phyloP scores from a whole-genome alignment of 2,113 vertebrate species.

The Phylloscopus trochiloides region DNA sequence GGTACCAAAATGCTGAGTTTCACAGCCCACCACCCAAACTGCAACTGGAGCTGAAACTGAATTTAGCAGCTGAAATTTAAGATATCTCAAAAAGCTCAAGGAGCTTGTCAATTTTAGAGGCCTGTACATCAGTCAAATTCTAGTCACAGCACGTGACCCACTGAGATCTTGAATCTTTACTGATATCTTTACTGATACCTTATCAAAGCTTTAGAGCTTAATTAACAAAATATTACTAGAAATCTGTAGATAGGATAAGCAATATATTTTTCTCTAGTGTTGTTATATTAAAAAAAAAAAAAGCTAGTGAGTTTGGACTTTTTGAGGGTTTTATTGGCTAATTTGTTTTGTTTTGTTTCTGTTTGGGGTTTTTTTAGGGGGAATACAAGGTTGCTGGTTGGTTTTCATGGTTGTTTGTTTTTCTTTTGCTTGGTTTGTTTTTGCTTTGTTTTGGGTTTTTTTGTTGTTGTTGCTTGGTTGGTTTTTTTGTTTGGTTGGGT shows the following conservation, averaged over 20 bases:
- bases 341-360: not conserved
- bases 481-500: too few species aligned
- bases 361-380: rapidly evolving
- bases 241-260: not conserved
- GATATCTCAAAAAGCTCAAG: not conserved
- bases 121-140: not conserved
- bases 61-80: not conserved
- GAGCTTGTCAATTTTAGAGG: not conserved
- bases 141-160: not conserved
- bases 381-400: rapidly evolving
- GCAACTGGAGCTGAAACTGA: not conserved
- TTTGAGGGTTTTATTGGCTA: rapidly evolving
- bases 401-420: not conserved
- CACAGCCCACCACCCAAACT: not conserved
- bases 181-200: not conserved
- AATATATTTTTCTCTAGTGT: not conserved
- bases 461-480: too few species aligned
- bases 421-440: rapidly evolving
- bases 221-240: not conserved
- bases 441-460: too few species aligned
- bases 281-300: not conserved
- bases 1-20: not conserved
- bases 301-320: rapidly evolving
- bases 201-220: not conserved
- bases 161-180: not conserved